Evolutionary conservation across 2,888 invertebrate species (phyloP).

Genomic region (Heliothis peltigera): DNA sequence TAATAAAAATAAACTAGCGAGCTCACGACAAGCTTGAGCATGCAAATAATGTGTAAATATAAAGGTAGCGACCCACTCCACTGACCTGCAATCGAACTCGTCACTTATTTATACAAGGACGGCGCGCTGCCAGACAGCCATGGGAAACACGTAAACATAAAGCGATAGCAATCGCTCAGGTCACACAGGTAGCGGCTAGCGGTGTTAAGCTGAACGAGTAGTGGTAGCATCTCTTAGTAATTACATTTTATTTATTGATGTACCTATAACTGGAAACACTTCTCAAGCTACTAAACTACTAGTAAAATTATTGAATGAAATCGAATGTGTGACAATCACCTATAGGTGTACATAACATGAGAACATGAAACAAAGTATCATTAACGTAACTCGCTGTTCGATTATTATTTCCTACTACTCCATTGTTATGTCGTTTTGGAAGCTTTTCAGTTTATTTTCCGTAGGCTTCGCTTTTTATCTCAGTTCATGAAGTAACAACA

Average conservation of each 20-base stretch:
- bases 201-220: background rate
- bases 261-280: too few species aligned
- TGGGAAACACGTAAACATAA: conserved; percentile 47
- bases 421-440: background rate
- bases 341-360: too few species aligned
- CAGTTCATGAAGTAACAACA: background rate
- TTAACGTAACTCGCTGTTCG: background rate
- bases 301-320: too few species aligned
- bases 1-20: conserved; percentile 13
- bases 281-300: too few species aligned
- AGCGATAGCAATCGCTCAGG: background rate
- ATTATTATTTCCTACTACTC: background rate
- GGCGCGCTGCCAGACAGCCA: conserved; percentile 35
- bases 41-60: conserved; percentile 41
- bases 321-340: too few species aligned
- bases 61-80: conserved; percentile 30
- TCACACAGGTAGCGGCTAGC: background rate
- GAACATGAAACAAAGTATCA: too few species aligned
- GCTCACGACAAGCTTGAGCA: conserved; percentile 21
- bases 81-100: conserved; percentile 44
- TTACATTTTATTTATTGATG: too few species aligned
- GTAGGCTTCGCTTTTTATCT: conserved; percentile 1
- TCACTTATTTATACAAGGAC: conserved; percentile 46
- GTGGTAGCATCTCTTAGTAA: too few species aligned
- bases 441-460: background rate